Evolutionary conservation across 1,140 invertebrate genomes (phyloP).

Genomic region (Diabrotica undecimpunctata): DNA sequence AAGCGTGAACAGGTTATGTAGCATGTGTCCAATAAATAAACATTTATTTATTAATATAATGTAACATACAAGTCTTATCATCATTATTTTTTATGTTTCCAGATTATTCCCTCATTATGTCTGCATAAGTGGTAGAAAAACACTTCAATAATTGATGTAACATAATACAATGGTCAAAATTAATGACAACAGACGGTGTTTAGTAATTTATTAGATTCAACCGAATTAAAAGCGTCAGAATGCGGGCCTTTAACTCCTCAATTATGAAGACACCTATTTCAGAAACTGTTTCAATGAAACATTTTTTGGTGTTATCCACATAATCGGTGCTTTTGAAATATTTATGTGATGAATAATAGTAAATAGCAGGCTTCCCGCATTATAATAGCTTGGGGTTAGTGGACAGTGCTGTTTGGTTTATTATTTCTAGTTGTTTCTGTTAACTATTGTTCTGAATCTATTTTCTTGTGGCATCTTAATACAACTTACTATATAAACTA

Average conservation of each 20-base stretch:
- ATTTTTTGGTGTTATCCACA: conserved; percentile 3
- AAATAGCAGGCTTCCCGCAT: conserved; percentile 13
- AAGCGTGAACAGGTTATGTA: no score
- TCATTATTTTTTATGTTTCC: no score
- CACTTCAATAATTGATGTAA: not conserved
- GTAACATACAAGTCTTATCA: no score
- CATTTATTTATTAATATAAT: not conserved
- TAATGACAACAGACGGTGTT: not conserved
- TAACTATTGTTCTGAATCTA: no score
- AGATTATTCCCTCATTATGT: not conserved
- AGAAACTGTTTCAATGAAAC: conserved; percentile 6
- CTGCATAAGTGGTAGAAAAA: not conserved
- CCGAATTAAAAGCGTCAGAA: conserved; percentile 1
- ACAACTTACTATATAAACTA: no score
- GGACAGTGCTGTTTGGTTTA: not conserved
- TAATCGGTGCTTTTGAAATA: conserved; percentile 7
- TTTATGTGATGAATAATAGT: conserved; percentile 13
- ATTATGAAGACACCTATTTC: conserved; percentile 11
- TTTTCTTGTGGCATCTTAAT: no score
- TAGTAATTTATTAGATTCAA: conserved; percentile 1
- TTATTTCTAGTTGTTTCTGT: not conserved
- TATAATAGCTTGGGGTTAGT: not conserved
- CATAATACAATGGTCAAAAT: not conserved
- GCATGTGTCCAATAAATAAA: no score
- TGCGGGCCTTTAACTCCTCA: conserved; percentile 4